Base-by-base conservation (phyloP, 2,113 vertebrate species). In the Equus przewalskii region DNA sequence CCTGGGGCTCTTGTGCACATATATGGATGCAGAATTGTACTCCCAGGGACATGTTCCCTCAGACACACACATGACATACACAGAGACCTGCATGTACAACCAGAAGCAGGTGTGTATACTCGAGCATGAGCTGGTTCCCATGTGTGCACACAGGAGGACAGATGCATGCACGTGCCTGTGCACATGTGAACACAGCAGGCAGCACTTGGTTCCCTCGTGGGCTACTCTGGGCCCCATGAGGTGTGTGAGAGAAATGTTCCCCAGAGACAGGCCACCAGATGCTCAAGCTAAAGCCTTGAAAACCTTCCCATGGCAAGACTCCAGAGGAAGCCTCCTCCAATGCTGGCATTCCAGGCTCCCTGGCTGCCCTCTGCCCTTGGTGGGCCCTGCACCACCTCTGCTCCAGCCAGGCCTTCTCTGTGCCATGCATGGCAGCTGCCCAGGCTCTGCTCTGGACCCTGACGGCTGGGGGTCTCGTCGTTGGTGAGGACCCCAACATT, bases 161-260 rank as follows among this genome's bases (percentile, higher is more conserved):
- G 18, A 0, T 11, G 65, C 0, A 6, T 44, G 21, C 10, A 6
- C 11, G 10, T 5, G 44, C 54, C 28, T 28, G 11, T 22, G 62
- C 18, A 21, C 46, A 60, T 6, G 1, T 49, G 49, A 54, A 11
- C 13, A 9, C 1, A 3, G 49, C 3, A 36, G 75, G 41, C 12
- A 15, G 30, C 6, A 54, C 79, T 1, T 30, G 58, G 11, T 60
- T 67, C 69, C 26, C 28, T 67, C 1, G 4, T 2, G 67, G 85
- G 13, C 33, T 70, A 51, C 16, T 49, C 46, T 72, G 49, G 44
- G 76, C 3, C 28, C 69, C 22, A 1, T 3, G 76, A 26, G 18
- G 18, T 4, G 1, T 18, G 2, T 4, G 76, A 60, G 51, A 46
- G 41, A 62, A 56, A 54, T 5, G 51, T 58, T 14, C 56, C 54